Evolutionary conservation across 2,888 invertebrate genomes (phyloP).

Genomic region (Glaucopsyche alexis): DNA sequence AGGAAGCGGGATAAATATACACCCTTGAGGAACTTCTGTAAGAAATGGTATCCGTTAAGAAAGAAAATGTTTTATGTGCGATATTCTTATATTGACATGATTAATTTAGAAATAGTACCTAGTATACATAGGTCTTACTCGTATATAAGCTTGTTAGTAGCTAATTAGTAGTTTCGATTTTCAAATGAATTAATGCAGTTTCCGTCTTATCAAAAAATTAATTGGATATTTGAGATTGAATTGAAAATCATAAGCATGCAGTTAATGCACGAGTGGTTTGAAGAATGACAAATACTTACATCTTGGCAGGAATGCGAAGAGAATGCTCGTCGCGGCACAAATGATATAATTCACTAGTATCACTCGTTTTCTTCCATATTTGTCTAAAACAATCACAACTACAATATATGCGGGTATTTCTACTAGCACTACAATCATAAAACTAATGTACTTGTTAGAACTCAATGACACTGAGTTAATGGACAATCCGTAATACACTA

Average conservation of each 20-base stretch:
- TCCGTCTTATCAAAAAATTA: neutral
- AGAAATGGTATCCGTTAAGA: neutral
- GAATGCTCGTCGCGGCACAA: conserved; percentile 81
- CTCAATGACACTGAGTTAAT: conserved; percentile 87
- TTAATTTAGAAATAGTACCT: neutral
- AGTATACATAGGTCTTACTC: neutral
- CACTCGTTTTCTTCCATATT: conserved; percentile 83
- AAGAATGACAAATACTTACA: conserved; percentile 60
- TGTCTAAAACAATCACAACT: conserved; percentile 83
- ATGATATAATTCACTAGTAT: conserved; percentile 81
- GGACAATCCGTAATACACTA: conserved; percentile 89
- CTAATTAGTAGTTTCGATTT: neutral
- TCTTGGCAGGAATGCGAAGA: conserved; percentile 81
- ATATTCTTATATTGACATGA: neutral
- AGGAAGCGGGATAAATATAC: neutral
- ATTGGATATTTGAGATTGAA: neutral
- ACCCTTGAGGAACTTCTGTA: neutral
- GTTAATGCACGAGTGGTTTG: neutral
- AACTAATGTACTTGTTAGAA: conserved; percentile 88
- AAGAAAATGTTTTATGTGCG: neutral
- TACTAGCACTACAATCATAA: conserved; percentile 82
- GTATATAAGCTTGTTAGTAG: neutral
- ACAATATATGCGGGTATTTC: conserved; percentile 87
- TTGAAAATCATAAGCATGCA: neutral
- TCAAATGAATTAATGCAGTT: neutral